Percentiles rank a stretch among this genome's conserved stretches.
These are phyloP conservation scores for Gadopsis marmoratus DNA, from an alignment of 2,797 vertebrate species.

Conservation along the genomic window DNA sequence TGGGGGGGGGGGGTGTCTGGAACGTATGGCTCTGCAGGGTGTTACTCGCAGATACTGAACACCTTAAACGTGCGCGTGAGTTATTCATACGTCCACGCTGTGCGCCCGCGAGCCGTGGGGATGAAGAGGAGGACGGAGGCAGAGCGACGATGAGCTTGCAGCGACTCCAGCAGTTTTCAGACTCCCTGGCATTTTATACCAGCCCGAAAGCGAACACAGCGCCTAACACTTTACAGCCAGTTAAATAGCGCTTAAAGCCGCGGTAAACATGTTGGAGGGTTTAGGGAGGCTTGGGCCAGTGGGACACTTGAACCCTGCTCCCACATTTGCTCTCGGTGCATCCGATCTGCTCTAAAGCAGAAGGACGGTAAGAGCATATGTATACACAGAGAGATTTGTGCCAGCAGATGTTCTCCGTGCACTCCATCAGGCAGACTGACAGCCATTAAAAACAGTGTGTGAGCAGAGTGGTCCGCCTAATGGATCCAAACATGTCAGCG, in stretches of 20 bases:
- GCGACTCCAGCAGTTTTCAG: constrained; percentile 87
- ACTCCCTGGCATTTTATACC: constrained; percentile 91
- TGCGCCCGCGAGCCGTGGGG: constrained; percentile 80
- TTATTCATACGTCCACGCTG: constrained; percentile 88
- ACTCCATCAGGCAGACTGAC: constrained; percentile 82
- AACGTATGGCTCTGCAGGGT: constrained; percentile 83
- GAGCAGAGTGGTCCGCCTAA: constrained; percentile 69
- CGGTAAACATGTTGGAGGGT: constrained; percentile 91
- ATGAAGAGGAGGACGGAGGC: constrained; percentile 55
- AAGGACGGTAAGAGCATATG: constrained; percentile 70
- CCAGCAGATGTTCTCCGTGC: constrained; percentile 82
- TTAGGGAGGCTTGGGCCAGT: constrained; percentile 86
- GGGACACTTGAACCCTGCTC: constrained; percentile 84
- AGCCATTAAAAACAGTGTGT: constrained; percentile 82
- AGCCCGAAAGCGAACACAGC: constrained; percentile 90
- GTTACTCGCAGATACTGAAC: constrained; percentile 93
- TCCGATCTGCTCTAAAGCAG: constrained; percentile 67
- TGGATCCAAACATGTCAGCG: constrained; percentile 76
- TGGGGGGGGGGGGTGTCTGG: constrained; percentile 60
- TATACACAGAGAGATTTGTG: constrained; percentile 75
- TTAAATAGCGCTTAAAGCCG: constrained; percentile 92
- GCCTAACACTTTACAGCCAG: constrained; percentile 91
- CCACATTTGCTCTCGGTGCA: constrained; percentile 68
- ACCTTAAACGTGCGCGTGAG: constrained; percentile 85
- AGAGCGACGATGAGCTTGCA: constrained; percentile 54